These are phyloP conservation scores for Triplophysa tibetana DNA, from an alignment of 2,113 vertebrate species.

Conservation along the genomic window DNA sequence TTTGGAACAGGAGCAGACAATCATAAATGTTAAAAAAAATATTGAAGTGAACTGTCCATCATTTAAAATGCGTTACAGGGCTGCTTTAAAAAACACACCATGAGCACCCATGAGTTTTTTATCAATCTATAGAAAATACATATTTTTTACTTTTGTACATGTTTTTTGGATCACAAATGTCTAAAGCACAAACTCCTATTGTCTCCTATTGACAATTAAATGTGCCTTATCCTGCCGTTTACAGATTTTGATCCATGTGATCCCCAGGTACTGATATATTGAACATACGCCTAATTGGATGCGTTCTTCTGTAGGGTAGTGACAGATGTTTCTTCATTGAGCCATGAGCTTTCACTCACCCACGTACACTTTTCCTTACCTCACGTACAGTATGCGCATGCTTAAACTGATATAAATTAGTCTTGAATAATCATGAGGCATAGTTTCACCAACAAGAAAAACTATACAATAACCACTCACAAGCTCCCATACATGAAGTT, in stretches of 20 bases:
- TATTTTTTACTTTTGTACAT: too few species aligned
- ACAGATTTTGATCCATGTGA: constrained; percentile 47
- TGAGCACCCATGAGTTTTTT: too few species aligned
- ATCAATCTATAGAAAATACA: too few species aligned
- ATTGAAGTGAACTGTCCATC: background rate
- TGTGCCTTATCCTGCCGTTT: constrained; percentile 26
- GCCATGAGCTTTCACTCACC: background rate
- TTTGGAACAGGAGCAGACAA: background rate
- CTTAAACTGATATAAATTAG: background rate
- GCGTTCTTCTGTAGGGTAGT: constrained; percentile 33
- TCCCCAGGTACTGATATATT: constrained; percentile 46
- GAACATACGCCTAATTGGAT: constrained; percentile 55
- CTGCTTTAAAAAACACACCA: too few species aligned
- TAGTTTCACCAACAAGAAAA: background rate
- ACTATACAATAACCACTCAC: background rate
- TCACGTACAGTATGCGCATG: constrained; percentile 12
- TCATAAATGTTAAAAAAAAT: background rate
- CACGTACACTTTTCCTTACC: constrained; percentile 4
- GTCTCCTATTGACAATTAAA: constrained; percentile 27
- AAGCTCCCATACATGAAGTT: background rate
- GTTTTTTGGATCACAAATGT: background rate
- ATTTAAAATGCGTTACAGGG: background rate
- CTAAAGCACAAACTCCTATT: background rate
- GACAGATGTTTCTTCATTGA: constrained; percentile 33
- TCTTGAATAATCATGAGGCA: background rate